Percentiles rank a stretch among this genome's conserved stretches.
Conservation (phyloP, 2,888 invertebrate genomes). For the Archips crataeganus region DNA sequence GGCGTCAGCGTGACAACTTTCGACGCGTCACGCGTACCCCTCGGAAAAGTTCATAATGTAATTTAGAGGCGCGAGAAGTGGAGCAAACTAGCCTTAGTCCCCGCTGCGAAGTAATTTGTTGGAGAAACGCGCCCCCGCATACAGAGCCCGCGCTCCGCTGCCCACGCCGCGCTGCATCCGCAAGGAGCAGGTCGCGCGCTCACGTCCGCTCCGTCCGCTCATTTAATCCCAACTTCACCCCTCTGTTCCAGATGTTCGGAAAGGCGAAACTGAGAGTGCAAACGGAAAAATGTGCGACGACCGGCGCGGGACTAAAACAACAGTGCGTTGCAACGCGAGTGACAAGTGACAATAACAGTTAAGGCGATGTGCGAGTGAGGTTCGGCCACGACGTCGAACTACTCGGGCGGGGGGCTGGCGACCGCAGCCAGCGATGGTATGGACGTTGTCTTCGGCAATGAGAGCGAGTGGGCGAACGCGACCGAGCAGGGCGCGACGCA, state of each 20-base stretch:
- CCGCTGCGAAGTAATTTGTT: constrained; percentile 62
- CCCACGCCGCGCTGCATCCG: constrained; percentile 57
- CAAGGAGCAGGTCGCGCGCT: constrained; percentile 48
- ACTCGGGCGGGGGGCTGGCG: constrained; percentile 77
- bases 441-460: constrained; percentile 78
- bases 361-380: constrained; percentile 69
- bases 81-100: constrained; percentile 50
- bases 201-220: constrained; percentile 44
- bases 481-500: constrained; percentile 62
- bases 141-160: constrained; percentile 53
- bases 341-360: constrained; percentile 66
- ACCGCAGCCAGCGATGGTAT: constrained; percentile 82
- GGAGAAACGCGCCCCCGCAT: constrained; percentile 61
- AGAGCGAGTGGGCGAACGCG: constrained; percentile 69
- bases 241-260: constrained; percentile 60
- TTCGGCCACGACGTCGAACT: constrained; percentile 79
- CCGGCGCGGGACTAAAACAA: constrained; percentile 55
- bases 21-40: constrained; percentile 49
- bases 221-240: constrained; percentile 47
- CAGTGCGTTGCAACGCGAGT: constrained; percentile 59
- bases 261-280: constrained; percentile 46
- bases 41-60: constrained; percentile 69
- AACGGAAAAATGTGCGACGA: constrained; percentile 60
- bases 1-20: constrained; percentile 44
- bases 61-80: constrained; percentile 62